Evolutionary conservation across 2,113 vertebrate species (phyloP), one percentile per base, ranked within the genome.

Genomic region (Mesocricetus auratus): DNA sequence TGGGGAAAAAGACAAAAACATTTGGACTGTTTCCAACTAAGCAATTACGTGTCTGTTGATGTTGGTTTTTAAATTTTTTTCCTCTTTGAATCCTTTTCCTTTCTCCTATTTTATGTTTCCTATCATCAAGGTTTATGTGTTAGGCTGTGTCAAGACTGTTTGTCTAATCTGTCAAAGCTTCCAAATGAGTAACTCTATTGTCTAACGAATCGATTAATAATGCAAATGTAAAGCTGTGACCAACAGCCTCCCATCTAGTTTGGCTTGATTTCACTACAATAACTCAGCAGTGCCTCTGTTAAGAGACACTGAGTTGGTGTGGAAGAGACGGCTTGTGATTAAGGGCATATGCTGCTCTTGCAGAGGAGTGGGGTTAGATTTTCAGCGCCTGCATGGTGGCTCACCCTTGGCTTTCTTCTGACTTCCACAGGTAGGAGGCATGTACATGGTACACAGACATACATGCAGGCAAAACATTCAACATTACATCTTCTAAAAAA

Each of bases 161-260:
- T 79, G 82, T 21, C n/a, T 47, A 66, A 91, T 74, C 94, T 39
- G 26, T 75, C n/a, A 85, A 85, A 79, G 11, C 83, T 90, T 87
- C 22, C 17, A 89, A 89, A 3, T 89, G 75, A 93, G 79, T 56
- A 86, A 93, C 39, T 93, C n/a, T 89, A 92, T 58, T 62, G 74
- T 22, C 33, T 94, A 93, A 77, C 62, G 3, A 91, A 89, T 2
- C 85, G n/a, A 81, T 88, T 60, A 94, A 81, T 71, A 96, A 90
- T 7, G 1, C n/a, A 93, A 56, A 62, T 36, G 13, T 60, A 83
- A 96, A 77, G 39, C 45, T 89, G 22, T 86, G 31, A 69, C 45
- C 53, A 96, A 77, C 89, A 78, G 75, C n/a, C 16, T 56, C 66
- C 36, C 36, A 64, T 24, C 9, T 56, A 68, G 12, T 60, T 91